A percentile compares a stretch with the other conserved stretches of the same genome.
phyloP scores from a whole-genome alignment of 2,113 vertebrate genomes.

The Urocolius indicus region DNA sequence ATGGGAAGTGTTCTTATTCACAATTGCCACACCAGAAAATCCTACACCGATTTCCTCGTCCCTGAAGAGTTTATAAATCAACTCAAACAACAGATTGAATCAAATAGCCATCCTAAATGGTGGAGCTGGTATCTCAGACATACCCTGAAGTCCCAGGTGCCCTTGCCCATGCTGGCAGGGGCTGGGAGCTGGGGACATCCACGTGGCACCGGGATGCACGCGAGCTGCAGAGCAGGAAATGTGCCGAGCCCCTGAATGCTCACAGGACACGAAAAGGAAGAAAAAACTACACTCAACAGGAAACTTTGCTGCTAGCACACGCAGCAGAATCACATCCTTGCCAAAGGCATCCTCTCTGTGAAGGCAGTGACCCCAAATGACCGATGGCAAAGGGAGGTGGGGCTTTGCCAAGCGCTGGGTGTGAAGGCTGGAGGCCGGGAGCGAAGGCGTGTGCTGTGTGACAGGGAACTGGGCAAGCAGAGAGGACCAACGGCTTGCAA shows the following conservation, averaged over 20 bases:
- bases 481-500: rapidly evolving
- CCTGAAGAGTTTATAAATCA: neutral
- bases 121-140: neutral
- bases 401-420: neutral
- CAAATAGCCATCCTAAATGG: neutral
- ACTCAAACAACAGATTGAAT: neutral
- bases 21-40: neutral
- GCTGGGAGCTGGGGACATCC: neutral
- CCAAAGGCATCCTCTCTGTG: neutral
- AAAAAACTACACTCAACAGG: neutral
- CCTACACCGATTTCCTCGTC: neutral
- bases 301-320: constrained; percentile 11
- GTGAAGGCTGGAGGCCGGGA: neutral
- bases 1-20: neutral
- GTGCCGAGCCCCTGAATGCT: neutral
- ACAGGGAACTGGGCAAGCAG: neutral
- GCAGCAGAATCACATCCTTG: constrained; percentile 32
- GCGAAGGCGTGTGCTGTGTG: rapidly evolving
- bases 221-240: neutral
- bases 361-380: neutral
- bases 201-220: rapidly evolving
- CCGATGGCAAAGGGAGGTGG: rapidly evolving
- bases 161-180: neutral
- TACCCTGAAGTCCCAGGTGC: neutral
- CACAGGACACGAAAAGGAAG: neutral